Percentiles rank a stretch among this genome's conserved stretches.
These are phyloP conservation scores for Athalia cordata DNA, from an alignment of 2,888 invertebrate species.

Conservation along the genomic window DNA sequence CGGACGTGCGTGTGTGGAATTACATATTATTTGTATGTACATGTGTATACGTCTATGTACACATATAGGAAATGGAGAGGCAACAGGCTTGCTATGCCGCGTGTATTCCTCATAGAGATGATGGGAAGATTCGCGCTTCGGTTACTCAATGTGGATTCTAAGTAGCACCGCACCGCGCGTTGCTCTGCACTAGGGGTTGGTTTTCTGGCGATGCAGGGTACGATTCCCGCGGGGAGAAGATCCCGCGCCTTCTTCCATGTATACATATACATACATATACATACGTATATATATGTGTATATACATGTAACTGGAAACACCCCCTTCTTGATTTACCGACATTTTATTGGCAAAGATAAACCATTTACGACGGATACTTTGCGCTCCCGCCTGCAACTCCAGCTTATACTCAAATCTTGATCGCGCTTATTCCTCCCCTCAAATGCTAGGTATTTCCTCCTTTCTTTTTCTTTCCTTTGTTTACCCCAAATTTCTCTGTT, in stretches of 20 bases:
- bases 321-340: slow-evolving; percentile 51
- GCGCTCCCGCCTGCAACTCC: slow-evolving; percentile 19
- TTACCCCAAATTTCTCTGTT: too few species aligned
- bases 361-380: slow-evolving; percentile 46
- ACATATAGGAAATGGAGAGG: not conserved
- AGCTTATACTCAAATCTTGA: slow-evolving; percentile 23
- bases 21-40: too few species aligned
- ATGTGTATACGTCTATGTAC: not conserved
- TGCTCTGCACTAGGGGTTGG: slow-evolving; percentile 45
- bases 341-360: slow-evolving; percentile 50
- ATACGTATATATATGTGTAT: not conserved
- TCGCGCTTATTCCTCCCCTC: slow-evolving; percentile 2
- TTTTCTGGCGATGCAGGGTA: not conserved
- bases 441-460: not conserved
- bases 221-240: slow-evolving; percentile 28
- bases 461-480: not conserved
- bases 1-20: not conserved
- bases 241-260: slow-evolving; percentile 1
- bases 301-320: too few species aligned
- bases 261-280: not conserved
- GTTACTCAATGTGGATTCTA: slow-evolving; percentile 24
- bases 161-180: slow-evolving; percentile 28
- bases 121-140: slow-evolving; percentile 25
- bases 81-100: slow-evolving; percentile 28
- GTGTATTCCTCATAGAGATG: not conserved